Evolutionary conservation across 1,140 invertebrate genomes (phyloP).

Genomic region (Gonatopus flavifemur): DNA sequence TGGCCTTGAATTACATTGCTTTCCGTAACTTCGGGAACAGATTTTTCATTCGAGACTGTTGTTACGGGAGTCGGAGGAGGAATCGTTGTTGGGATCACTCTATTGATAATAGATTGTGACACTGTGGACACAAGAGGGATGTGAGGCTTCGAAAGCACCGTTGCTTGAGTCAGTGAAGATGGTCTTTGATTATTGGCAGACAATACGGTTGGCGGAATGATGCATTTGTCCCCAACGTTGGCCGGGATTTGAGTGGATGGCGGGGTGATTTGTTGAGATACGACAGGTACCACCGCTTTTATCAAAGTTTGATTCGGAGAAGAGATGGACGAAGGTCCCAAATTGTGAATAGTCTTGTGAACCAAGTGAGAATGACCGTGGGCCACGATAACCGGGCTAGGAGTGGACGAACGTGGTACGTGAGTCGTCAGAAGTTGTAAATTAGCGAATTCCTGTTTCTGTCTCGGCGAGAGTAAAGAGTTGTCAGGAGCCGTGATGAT

Average conservation of each 20-base stretch:
- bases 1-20: constrained; percentile 7
- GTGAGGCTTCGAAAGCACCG: constrained; percentile 35
- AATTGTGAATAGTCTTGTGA: constrained; percentile 42
- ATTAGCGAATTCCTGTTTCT: constrained; percentile 43
- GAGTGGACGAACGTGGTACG: constrained; percentile 48
- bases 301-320: constrained; percentile 38
- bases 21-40: constrained; percentile 2
- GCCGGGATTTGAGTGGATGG: constrained; percentile 2
- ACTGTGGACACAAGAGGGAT: constrained; percentile 36
- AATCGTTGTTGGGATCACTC: constrained; percentile 22
- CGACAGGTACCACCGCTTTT: constrained; percentile 45
- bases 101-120: constrained; percentile 35
- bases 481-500: constrained; percentile 24
- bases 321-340: constrained; percentile 25
- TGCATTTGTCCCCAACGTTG: constrained; percentile 14
- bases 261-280: constrained; percentile 30
- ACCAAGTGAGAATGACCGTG: constrained; percentile 43
- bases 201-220: constrained; percentile 11
- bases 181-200: constrained; percentile 7
- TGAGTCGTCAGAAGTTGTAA: constrained; percentile 48
- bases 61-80: constrained; percentile 22
- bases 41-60: constrained; percentile 2
- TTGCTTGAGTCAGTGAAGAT: constrained; percentile 20
- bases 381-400: constrained; percentile 59
- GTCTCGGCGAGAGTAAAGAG: constrained; percentile 40